A percentile compares a stretch with the other conserved stretches of the same genome.
phyloP scores from a whole-genome alignment of 2,797 vertebrate genomes.

The Eulemur coronatus region DNA sequence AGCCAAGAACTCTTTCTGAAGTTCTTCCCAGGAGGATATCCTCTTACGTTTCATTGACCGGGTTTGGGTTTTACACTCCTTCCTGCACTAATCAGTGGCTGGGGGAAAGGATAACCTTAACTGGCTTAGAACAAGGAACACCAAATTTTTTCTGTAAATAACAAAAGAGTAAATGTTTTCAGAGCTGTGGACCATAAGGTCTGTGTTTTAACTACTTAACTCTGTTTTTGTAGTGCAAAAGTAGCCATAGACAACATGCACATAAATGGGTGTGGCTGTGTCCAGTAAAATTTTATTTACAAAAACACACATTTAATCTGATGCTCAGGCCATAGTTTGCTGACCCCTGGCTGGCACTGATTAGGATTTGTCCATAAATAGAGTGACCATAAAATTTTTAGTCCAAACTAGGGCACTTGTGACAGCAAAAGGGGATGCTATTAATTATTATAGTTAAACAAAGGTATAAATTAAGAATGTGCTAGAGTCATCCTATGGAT shows the following conservation, averaged over 20 bases:
- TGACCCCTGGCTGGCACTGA: neutral
- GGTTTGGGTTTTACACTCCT: neutral
- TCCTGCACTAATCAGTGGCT: neutral
- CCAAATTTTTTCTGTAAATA: neutral
- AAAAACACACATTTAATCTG: neutral
- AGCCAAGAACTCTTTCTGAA: neutral
- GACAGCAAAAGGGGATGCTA: neutral
- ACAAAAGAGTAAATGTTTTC: neutral
- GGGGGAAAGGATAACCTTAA: neutral
- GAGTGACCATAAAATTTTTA: neutral
- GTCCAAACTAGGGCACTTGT: neutral
- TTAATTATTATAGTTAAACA: neutral
- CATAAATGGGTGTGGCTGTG: neutral
- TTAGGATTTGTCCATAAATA: neutral
- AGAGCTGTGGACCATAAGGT: too few relatives aligned
- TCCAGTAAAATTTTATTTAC: neutral
- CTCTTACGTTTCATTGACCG: neutral
- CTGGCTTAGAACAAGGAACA: neutral
- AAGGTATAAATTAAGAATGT: neutral
- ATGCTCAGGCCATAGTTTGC: neutral
- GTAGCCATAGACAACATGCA: neutral
- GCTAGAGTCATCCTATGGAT: neutral
- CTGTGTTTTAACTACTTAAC: neutral
- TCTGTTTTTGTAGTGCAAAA: neutral
- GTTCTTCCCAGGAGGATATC: neutral